Conservation (phyloP, 2,888 invertebrate genomes). For the Agrotis ipsilon region DNA sequence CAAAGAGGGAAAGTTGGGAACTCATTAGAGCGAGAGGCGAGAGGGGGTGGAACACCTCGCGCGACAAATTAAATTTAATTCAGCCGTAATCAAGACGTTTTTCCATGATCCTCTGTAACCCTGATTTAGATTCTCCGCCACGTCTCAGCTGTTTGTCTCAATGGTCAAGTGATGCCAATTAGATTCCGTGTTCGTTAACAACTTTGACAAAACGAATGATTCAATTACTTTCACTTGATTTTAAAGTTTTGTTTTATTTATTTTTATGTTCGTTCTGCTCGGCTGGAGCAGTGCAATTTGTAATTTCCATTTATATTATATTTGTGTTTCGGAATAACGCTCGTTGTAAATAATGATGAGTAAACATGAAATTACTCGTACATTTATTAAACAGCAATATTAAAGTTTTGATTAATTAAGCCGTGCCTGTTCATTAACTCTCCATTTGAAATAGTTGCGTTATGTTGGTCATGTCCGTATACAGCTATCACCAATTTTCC, state of each 20-base stretch:
- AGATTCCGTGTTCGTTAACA: constrained; percentile 65
- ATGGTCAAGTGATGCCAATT: constrained; percentile 68
- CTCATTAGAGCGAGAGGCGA: constrained; percentile 83
- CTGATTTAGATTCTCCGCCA: constrained; percentile 66
- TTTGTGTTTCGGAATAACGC: constrained; percentile 19
- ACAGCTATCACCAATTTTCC: not conserved
- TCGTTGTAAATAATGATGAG: constrained; percentile 35
- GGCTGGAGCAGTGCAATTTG: not conserved
- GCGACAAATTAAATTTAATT: constrained; percentile 82
- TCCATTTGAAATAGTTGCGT: not conserved
- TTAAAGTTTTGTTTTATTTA: constrained; percentile 39
- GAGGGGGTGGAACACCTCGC: constrained; percentile 80
- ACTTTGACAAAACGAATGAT: constrained; percentile 58
- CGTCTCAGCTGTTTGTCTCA: constrained; percentile 61
- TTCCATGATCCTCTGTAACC: constrained; percentile 55
- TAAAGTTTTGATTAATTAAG: constrained; percentile 29
- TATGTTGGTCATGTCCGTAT: not conserved
- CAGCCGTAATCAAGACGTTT: constrained; percentile 67
- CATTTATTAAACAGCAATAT: constrained; percentile 25
- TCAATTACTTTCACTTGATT: constrained; percentile 56
- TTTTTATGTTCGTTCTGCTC: constrained; percentile 7
- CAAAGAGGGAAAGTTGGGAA: constrained; percentile 83
- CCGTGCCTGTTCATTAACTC: constrained; percentile 17
- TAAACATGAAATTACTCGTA: constrained; percentile 32
- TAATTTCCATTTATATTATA: constrained; percentile 47